phyloP scores from a whole-genome alignment of 2,888 invertebrate genomes.

The Meliscaeva auricollis region DNA sequence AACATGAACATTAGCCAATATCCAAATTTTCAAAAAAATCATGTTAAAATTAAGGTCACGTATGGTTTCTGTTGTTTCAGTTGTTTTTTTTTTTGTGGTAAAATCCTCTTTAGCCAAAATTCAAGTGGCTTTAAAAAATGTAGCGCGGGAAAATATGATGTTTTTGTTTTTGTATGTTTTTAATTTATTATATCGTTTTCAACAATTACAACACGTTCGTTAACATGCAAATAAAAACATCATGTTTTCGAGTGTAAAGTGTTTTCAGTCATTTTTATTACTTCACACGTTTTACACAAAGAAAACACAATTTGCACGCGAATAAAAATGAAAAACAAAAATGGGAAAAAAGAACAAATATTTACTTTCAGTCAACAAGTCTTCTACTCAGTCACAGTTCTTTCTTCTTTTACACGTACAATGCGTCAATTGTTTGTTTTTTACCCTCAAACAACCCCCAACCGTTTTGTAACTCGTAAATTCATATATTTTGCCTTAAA shows the following conservation, averaged over 20 bases:
- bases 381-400: not conserved
- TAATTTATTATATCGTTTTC: slow-evolving; percentile 21
- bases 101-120: too few relatives aligned
- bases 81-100: too few relatives aligned
- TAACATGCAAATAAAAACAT: slow-evolving; percentile 49
- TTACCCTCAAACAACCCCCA: slow-evolving; percentile 16
- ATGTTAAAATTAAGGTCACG: slow-evolving; percentile 30
- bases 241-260: slow-evolving; percentile 31
- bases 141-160: not conserved
- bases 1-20: slow-evolving; percentile 18
- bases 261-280: slow-evolving; percentile 25
- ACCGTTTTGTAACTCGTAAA: not conserved
- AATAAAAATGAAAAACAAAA: slow-evolving; percentile 16
- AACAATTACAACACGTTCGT: slow-evolving; percentile 28
- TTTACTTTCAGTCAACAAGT: slow-evolving; percentile 30
- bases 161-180: not conserved
- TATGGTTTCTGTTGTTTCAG: slow-evolving; percentile 33
- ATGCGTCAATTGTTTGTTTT: slow-evolving; percentile 51
- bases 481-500: slow-evolving; percentile 6
- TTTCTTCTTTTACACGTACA: slow-evolving; percentile 28
- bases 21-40: slow-evolving; percentile 19
- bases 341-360: slow-evolving; percentile 9
- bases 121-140: not conserved
- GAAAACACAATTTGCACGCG: slow-evolving; percentile 47
- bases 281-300: slow-evolving; percentile 13